Conservation (phyloP, 1,140 invertebrate genomes). For the Drosophila navojoa region DNA sequence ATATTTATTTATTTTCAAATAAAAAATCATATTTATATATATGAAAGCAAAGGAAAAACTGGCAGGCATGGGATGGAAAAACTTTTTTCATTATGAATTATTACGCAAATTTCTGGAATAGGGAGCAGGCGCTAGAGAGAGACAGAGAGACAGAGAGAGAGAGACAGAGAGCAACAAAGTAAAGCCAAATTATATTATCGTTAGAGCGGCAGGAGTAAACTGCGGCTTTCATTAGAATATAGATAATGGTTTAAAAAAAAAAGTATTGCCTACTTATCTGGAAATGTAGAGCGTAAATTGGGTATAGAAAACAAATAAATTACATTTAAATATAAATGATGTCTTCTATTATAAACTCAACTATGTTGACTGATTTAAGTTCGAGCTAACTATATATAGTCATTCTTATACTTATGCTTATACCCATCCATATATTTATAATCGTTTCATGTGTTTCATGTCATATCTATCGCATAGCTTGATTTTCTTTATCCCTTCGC, state of each 20-base stretch:
- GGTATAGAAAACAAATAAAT: not conserved
- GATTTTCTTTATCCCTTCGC: slow-evolving; percentile 26
- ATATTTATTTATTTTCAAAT: slow-evolving; percentile 78
- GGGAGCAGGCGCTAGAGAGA: not conserved
- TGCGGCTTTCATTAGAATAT: slow-evolving; percentile 53
- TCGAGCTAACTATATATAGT: not conserved
- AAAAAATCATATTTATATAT: slow-evolving; percentile 29
- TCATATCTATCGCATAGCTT: not conserved
- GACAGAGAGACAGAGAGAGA: too few species aligned
- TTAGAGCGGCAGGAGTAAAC: slow-evolving; percentile 49
- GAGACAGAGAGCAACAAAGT: slow-evolving; percentile 1
- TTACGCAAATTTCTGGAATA: slow-evolving; percentile 53
- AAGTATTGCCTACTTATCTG: slow-evolving; percentile 46
- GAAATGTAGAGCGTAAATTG: not conserved
- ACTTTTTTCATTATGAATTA: slow-evolving; percentile 82
- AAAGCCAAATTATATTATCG: slow-evolving; percentile 53
- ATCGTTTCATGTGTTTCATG: too few species aligned
- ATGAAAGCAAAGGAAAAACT: slow-evolving; percentile 54
- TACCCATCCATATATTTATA: not conserved
- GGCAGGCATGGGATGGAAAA: slow-evolving; percentile 29
- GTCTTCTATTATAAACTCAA: not conserved
- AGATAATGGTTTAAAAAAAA: slow-evolving; percentile 3
- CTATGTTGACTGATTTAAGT: not conserved
- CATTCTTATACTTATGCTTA: not conserved
- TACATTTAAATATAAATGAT: too few species aligned